Evolutionary conservation across 2,797 vertebrate species (phyloP).

Genomic region (Poeciliopsis infans): DNA sequence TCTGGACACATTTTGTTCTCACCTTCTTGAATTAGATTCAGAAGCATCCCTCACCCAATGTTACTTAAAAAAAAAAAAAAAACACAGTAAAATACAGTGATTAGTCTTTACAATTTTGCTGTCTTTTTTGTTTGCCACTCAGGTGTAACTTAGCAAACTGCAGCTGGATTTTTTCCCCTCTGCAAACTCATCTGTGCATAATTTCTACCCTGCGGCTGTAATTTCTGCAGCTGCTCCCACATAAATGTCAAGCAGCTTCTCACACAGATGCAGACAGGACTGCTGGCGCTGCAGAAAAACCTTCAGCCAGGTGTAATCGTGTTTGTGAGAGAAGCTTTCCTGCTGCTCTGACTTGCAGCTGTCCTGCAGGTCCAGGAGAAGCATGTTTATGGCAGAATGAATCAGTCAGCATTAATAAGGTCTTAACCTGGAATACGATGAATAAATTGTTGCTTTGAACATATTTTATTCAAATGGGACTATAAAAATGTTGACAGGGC

Average conservation of each 20-base stretch:
- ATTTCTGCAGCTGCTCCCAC: slow-evolving; percentile 57
- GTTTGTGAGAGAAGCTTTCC: not conserved
- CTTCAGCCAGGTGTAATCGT: slow-evolving; percentile 15
- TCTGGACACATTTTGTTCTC: slow-evolving; percentile 26
- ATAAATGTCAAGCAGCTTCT: slow-evolving; percentile 48
- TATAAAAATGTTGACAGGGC: not conserved
- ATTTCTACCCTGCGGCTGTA: slow-evolving; percentile 37
- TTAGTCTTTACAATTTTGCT: not conserved
- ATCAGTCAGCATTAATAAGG: not conserved
- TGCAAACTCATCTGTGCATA: slow-evolving; percentile 8
- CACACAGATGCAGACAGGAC: slow-evolving; percentile 40
- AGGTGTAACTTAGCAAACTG: slow-evolving; percentile 5
- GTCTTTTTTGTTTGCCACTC: not conserved
- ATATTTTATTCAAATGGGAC: not conserved
- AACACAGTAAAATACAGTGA: not conserved
- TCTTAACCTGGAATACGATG: not conserved
- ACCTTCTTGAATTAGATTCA: slow-evolving; percentile 29
- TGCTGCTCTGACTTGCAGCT: not conserved
- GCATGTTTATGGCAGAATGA: not conserved
- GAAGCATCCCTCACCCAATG: slow-evolving; percentile 6
- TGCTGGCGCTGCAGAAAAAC: slow-evolving; percentile 30
- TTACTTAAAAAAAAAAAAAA: not conserved
- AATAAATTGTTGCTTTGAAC: not conserved
- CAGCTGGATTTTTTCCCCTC: slow-evolving; percentile 8
- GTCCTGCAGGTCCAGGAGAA: not conserved